Percentiles rank a stretch among this genome's conserved stretches.
Conservation (phyloP, 2,113 vertebrate species). For the Octodon degus region DNA sequence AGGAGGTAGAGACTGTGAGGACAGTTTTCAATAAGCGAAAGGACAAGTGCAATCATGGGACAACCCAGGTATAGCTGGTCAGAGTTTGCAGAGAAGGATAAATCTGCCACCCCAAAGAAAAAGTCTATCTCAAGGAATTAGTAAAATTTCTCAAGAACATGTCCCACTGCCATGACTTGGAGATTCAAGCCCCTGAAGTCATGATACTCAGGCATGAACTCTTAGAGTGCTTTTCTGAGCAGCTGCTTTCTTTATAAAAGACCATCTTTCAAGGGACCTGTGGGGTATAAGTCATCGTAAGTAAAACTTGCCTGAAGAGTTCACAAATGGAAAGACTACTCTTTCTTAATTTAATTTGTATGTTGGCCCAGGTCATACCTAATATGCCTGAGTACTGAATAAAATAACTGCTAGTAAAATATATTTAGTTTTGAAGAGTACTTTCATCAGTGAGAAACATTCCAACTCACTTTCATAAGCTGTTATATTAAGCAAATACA, state of each 20-base stretch:
- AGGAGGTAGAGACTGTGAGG: not conserved
- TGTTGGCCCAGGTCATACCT: not conserved
- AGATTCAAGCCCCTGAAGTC: not conserved
- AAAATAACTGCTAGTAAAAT: not conserved
- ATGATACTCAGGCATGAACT: not conserved
- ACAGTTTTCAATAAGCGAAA: not conserved
- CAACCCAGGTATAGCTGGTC: no score
- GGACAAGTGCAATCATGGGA: no score
- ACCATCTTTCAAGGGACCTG: not conserved
- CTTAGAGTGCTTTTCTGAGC: not conserved
- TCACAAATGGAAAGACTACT: not conserved
- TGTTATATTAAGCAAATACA: conserved; percentile 20
- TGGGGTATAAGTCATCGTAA: not conserved
- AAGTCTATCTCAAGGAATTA: not conserved
- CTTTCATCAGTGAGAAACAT: conserved; percentile 13
- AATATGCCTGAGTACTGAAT: not conserved
- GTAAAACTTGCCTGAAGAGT: not conserved
- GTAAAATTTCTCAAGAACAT: not conserved
- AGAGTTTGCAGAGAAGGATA: not conserved
- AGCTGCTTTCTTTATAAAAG: conserved; percentile 13
- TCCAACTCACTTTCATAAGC: not conserved
- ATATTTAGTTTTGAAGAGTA: conserved; percentile 8
- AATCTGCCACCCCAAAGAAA: not conserved
- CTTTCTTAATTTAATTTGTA: not conserved
- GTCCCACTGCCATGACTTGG: not conserved